A percentile compares a stretch with the other conserved stretches of the same genome.
Conservation (phyloP, 2,797 vertebrate genomes). For the Pangasius djambal region DNA sequence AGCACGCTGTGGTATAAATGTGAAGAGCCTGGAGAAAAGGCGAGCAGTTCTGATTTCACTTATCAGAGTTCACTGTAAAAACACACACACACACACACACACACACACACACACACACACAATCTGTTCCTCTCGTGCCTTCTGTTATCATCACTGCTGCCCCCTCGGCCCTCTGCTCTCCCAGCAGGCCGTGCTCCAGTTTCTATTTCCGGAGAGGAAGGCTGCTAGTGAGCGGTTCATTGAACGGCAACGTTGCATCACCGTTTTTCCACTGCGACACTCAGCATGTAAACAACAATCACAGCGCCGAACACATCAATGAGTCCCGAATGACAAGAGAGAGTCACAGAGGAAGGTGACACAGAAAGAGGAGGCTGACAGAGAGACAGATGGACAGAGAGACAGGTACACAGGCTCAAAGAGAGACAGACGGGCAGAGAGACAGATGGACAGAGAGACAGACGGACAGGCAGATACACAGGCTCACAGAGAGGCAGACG, state of each 20-base stretch:
- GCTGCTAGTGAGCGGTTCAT: slow-evolving; percentile 39
- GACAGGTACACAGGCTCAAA: background rate
- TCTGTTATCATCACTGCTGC: slow-evolving; percentile 47
- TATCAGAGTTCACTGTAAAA: slow-evolving; percentile 15
- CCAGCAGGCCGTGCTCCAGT: slow-evolving; percentile 52
- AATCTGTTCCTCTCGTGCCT: slow-evolving; percentile 55
- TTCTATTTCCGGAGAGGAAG: slow-evolving; percentile 53
- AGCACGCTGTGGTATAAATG: background rate
- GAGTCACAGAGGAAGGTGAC: background rate
- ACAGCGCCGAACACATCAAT: background rate
- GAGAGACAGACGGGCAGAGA: background rate
- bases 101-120: slow-evolving; percentile 38
- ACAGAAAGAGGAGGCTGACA: background rate
- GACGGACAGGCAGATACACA: background rate
- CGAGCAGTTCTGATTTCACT: slow-evolving; percentile 18
- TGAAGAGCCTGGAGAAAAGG: slow-evolving; percentile 55
- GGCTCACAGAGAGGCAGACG: background rate
- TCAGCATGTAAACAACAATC: slow-evolving; percentile 19
- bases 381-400: background rate
- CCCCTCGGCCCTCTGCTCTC: slow-evolving; percentile 41
- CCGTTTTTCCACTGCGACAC: slow-evolving; percentile 62
- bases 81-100: slow-evolving; percentile 33
- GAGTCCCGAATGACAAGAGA: background rate
- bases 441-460: background rate
- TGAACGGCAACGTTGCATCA: slow-evolving; percentile 46